Evolutionary conservation across 2,888 invertebrate species (phyloP), one percentile per base, ranked within the genome.

Genomic region (Atethmia centrago): DNA sequence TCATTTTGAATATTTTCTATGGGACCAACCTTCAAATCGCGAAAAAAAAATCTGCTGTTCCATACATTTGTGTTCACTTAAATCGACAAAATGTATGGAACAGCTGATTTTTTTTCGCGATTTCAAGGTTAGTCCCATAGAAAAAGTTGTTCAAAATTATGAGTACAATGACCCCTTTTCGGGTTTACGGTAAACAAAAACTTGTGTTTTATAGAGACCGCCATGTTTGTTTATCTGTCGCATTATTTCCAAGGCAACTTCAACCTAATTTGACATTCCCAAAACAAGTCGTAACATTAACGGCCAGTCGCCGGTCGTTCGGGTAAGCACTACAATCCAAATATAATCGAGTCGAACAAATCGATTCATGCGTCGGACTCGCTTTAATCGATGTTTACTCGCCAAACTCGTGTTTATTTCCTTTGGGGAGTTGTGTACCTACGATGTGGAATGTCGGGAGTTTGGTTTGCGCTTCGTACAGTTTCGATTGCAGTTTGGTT

Each of bases 351-450:
- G 10, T 67, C n/a, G 31, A 31, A 63, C 73, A 66, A 84, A 71
- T 72, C 75, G 83, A 80, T 80, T 66, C 76, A 76, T 71, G 67
- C 59, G 45, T 47, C 47, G 53, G 40, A 65, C 64, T 68, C 70
- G 53, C 7, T 83, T 64, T 79, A 68, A 83, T 81, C 74, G 80
- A 74, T 81, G 75, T 79, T 81, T 81, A 83, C 74, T 73, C 59
- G 64, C 12, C 28, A 31, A 59, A 74, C 47, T 58, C 45, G 28
- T 79, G 83, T 83, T 81, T 81, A 74, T 74, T 83, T 79, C 49
- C 61, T 45, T 79, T 82, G 53, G 65, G 49, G 65, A 71, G 56
- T 45, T 74, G 66, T 82, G 67, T 82, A 56, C 45, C 45, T 71
- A 36, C 19, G 36, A 36, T 59, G 64, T 12, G 19, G 64, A 74